A percentile compares a stretch with the other conserved stretches of the same genome.
Evolutionary conservation across 2,113 vertebrate species (phyloP).

Genomic region (Hydrochoerus hydrochaeris): DNA sequence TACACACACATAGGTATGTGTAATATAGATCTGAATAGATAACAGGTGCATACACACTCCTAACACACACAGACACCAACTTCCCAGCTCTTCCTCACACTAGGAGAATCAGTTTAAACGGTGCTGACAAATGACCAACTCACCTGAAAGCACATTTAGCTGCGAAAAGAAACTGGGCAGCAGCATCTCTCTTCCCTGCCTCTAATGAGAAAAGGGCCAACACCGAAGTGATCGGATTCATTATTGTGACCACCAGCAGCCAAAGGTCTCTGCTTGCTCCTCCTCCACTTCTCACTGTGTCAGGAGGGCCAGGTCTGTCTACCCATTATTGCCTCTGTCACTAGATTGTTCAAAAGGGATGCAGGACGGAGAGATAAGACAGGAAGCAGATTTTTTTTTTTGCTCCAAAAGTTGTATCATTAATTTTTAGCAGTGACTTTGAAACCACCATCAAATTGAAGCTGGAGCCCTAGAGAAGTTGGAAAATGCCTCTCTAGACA

Average conservation of each 20-base stretch:
- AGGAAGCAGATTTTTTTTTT: neutral
- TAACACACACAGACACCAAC: neutral
- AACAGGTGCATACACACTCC: neutral
- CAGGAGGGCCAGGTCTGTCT: neutral
- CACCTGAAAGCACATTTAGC: conserved; percentile 1
- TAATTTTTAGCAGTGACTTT: conserved; percentile 24
- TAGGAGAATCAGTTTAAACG: neutral
- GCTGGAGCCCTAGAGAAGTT: neutral
- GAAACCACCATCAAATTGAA: conserved; percentile 27
- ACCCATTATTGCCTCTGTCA: neutral
- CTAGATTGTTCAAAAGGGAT: conserved; percentile 18
- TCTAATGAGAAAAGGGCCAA: neutral
- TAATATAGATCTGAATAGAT: neutral
- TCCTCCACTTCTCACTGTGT: neutral
- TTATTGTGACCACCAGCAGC: neutral
- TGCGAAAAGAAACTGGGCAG: neutral
- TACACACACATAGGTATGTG: neutral
- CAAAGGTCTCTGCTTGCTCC: neutral
- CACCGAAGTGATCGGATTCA: neutral
- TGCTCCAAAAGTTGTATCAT: neutral
- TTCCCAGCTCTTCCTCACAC: conserved; percentile 48
- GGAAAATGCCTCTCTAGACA: neutral
- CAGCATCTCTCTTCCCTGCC: neutral
- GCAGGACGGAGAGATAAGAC: neutral
- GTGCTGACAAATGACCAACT: neutral